Percentiles rank a stretch among this genome's conserved stretches.
These are phyloP conservation scores for Euzetes globulus DNA, from an alignment of 2,888 invertebrate species.

Conservation along the genomic window DNA sequence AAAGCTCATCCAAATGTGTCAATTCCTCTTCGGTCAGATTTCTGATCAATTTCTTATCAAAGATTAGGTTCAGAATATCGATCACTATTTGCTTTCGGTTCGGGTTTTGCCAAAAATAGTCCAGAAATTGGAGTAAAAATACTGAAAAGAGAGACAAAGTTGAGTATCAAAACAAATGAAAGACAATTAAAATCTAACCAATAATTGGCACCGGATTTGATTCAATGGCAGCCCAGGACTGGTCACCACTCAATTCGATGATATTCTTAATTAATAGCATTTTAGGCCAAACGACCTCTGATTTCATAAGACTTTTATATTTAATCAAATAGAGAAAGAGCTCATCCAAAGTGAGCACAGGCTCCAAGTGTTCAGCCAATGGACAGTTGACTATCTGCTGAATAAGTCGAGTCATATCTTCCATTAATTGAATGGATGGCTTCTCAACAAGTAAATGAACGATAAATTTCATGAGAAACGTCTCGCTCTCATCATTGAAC, in stretches of 20 bases:
- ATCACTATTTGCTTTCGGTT: background rate
- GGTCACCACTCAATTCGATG: slow-evolving; percentile 3
- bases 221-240: background rate
- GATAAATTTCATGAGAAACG: background rate
- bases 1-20: background rate
- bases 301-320: background rate
- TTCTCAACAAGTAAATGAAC: background rate
- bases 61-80: background rate
- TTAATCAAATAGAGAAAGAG: background rate
- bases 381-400: background rate
- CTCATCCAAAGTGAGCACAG: background rate
- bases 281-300: background rate
- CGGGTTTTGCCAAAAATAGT: background rate
- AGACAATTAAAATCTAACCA: background rate
- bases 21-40: slow-evolving; percentile 1
- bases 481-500: background rate
- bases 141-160: background rate
- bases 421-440: background rate
- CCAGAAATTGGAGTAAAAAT: slow-evolving; percentile 18
- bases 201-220: background rate
- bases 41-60: background rate
- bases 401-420: background rate
- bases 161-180: background rate
- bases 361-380: background rate
- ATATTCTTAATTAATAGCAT: background rate